Conservation (phyloP, 2,797 vertebrate genomes). For the Eremophila alpestris region DNA sequence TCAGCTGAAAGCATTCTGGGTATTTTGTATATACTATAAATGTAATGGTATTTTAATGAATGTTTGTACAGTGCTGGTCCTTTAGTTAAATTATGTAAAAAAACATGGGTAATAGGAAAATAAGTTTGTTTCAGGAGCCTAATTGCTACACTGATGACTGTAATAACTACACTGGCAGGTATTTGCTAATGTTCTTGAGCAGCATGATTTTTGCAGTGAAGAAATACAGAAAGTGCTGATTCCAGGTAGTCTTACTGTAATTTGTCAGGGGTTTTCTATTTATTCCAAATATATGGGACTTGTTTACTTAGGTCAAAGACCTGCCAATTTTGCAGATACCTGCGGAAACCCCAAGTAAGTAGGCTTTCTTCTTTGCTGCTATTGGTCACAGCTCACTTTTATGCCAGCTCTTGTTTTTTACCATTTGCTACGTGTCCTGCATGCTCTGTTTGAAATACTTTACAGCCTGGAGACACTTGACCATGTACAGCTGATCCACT, state of each 20-base stretch:
- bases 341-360: neutral
- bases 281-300: neutral
- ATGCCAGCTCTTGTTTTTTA: neutral
- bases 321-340: neutral
- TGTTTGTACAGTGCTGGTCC: neutral
- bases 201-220: neutral
- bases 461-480: neutral
- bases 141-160: neutral
- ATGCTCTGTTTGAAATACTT: neutral
- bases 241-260: neutral
- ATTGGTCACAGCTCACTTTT: neutral
- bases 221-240: neutral
- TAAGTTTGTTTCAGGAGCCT: slow-evolving; percentile 12
- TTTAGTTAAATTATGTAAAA: slow-evolving; percentile 18
- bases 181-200: neutral
- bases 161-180: neutral
- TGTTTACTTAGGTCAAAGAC: neutral
- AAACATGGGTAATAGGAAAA: slow-evolving; percentile 8
- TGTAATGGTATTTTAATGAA: slow-evolving; percentile 21
- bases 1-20: neutral
- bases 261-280: neutral
- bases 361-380: neutral
- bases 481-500: neutral
- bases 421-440: neutral
- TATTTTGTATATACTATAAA: neutral